Evolutionary conservation across 2,888 invertebrate species (phyloP), one percentile per base, ranked within the genome.

Genomic region (Brachyptera risi): DNA sequence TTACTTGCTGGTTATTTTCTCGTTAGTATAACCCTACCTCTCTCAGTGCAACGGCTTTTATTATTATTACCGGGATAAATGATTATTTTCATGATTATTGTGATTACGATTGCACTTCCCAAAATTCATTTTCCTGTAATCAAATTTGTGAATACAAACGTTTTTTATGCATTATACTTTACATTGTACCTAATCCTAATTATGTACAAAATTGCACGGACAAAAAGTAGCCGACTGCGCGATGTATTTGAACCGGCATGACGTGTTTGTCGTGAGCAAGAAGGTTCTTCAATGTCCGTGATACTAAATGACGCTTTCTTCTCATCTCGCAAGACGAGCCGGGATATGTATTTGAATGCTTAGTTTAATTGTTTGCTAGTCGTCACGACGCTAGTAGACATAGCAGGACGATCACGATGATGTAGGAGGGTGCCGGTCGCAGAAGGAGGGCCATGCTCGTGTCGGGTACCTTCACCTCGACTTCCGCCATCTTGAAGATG

Each of bases 401-500:
- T 15, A 27, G 13, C 4, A 62, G 21, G 23, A 38, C 15, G 59
- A 50, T 9, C 15, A 31, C 56, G 27, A 31, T 3, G 37, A 21
- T 26, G 2, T 35, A 17, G 17, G 56, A 31, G 11, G 54, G 56
- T 44, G 27, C 26, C 37, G 56, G 24, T 13, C 44, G 44, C 38
- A 31, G 17, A 23, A 19, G 47, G 15, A 17, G 24, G 15, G 58
- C 42, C 24, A 59, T 47, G 72, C 82, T 83, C 2, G 83, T 80
- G 31, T 86, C 85, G 23, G 91, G 88, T 76, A 90, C 86, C 67
- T 90, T 86, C 57, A 92, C 88, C 76, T 92, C 92, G 58, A 93
- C 92, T 79, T 92, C 92, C 58, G 92, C 92, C 80, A 93, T 90
- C 79, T 93, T 93, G 79, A 93, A 90, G 75, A 93, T 92, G 68